Percentiles rank a stretch among this genome's conserved stretches.
phyloP scores from a whole-genome alignment of 2,888 invertebrate species.

The Chrysomela aeneicollis region DNA sequence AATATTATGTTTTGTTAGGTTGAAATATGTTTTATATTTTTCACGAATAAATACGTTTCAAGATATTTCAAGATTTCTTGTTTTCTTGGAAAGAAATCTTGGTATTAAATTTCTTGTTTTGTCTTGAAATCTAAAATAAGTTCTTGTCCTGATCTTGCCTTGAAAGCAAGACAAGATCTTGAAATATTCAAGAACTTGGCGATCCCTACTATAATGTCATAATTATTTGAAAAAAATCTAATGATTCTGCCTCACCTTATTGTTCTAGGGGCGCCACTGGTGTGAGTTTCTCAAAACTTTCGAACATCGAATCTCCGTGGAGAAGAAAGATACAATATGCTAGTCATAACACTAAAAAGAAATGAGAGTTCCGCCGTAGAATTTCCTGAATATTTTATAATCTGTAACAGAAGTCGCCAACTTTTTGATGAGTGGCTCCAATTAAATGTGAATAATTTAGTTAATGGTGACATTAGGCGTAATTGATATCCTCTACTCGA shows the following conservation, averaged over 20 bases:
- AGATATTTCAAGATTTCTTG: no score
- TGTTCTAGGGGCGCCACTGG: background rate
- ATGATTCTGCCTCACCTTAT: constrained; percentile 22
- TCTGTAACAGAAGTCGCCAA: constrained; percentile 62
- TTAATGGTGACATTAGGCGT: constrained; percentile 60
- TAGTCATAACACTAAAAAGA: constrained; percentile 61
- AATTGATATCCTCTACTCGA: constrained; percentile 58
- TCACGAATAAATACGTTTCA: no score
- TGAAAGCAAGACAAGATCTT: no score
- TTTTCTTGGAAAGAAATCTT: no score
- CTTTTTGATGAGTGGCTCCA: constrained; percentile 61
- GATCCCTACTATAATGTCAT: no score
- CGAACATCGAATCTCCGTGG: background rate
- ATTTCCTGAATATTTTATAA: constrained; percentile 60
- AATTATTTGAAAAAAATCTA: background rate
- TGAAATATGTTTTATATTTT: no score
- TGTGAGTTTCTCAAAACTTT: background rate
- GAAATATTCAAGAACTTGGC: no score
- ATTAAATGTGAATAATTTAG: constrained; percentile 62
- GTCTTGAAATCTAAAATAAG: no score
- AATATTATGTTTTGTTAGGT: no score
- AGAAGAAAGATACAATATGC: constrained; percentile 55
- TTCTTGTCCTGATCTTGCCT: no score
- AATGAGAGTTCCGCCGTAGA: constrained; percentile 58
- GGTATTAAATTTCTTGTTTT: no score